A percentile compares a stretch with the other conserved stretches of the same genome.
These are phyloP conservation scores for Megaustenia siamemsis DNA, from an alignment of 2,888 invertebrate genomes.

Conservation along the genomic window DNA sequence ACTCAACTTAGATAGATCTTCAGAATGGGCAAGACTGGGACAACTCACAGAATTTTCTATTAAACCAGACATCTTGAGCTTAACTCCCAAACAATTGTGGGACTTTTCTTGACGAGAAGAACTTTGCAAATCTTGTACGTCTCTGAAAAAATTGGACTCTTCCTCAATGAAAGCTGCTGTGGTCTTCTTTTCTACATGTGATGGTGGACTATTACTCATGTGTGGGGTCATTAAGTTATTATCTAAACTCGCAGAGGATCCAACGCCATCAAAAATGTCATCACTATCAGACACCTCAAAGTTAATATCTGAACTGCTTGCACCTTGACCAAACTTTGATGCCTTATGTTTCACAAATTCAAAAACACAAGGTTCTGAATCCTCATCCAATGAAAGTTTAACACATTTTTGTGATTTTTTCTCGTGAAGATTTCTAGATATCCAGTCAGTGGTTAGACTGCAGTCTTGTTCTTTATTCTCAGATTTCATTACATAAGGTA, in stretches of 20 bases:
- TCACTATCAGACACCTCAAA: not conserved
- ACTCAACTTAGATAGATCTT: not conserved
- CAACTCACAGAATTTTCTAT: not conserved
- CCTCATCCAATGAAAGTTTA: not conserved
- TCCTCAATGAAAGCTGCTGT: no score
- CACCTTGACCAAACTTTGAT: constrained; percentile 11
- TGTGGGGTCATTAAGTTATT: no score
- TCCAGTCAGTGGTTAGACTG: not conserved
- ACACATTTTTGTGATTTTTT: not conserved
- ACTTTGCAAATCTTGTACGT: no score
- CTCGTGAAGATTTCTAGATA: not conserved
- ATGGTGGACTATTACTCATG: no score
- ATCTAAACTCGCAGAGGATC: not conserved
- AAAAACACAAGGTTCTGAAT: not conserved
- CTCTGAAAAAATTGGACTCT: no score
- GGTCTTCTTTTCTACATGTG: no score
- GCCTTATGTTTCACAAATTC: constrained; percentile 15
- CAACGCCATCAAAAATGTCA: not conserved
- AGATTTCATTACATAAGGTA: not conserved
- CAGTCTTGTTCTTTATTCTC: constrained; percentile 5
- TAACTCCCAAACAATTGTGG: not conserved
- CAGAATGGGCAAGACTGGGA: not conserved
- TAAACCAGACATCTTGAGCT: not conserved
- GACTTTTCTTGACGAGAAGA: not conserved
- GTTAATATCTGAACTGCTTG: constrained; percentile 16